phyloP scores from a whole-genome alignment of 2,888 invertebrate genomes.

The Mythimna ferrago region DNA sequence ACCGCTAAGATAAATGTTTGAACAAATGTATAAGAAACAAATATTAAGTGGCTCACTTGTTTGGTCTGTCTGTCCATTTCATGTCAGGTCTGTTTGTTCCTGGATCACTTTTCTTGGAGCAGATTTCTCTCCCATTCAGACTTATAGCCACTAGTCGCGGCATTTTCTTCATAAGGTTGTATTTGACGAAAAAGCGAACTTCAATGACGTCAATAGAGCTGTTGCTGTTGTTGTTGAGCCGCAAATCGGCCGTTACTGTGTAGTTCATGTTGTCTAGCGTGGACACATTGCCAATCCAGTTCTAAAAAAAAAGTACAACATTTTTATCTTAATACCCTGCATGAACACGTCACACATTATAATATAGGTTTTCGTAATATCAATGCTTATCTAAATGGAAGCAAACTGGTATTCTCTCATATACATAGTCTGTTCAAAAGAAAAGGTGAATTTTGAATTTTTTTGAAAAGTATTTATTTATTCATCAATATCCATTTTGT shows the following conservation, averaged over 20 bases:
- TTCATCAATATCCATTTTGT: too few species aligned
- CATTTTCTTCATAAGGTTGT: not conserved
- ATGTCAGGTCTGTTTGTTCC: not conserved
- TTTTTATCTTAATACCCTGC: too few species aligned
- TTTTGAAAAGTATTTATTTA: too few species aligned
- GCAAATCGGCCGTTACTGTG: not conserved
- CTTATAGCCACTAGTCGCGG: not conserved
- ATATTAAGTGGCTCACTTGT: not conserved
- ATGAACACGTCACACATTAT: too few species aligned
- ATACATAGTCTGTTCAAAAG: too few species aligned
- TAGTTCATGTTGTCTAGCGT: not conserved
- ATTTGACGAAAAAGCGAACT: not conserved
- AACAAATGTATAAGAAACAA: not conserved
- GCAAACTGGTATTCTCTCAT: too few species aligned
- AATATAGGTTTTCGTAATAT: too few species aligned
- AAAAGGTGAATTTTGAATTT: too few species aligned
- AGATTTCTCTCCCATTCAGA: not conserved
- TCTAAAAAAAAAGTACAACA: not conserved
- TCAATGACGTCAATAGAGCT: not conserved
- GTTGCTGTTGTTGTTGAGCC: not conserved
- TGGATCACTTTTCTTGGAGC: not conserved
- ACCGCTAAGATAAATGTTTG: not conserved
- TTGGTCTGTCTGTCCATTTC: too few species aligned
- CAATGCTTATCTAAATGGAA: too few species aligned
- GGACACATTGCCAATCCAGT: not conserved